phyloP scores from a whole-genome alignment of 2,113 vertebrate species.

The Limnothrissa miodon region DNA sequence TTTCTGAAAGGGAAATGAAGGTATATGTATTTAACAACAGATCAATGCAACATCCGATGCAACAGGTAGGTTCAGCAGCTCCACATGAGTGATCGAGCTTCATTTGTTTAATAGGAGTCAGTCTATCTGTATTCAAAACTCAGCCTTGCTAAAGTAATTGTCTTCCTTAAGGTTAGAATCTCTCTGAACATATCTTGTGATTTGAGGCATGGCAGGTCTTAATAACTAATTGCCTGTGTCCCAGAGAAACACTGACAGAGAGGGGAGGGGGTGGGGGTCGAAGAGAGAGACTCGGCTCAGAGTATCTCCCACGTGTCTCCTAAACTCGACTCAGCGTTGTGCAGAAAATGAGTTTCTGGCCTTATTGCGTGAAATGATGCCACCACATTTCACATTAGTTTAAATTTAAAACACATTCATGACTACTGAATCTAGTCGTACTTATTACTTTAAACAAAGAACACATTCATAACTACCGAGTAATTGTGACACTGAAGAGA shows the following conservation, averaged over 20 bases:
- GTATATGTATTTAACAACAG: not conserved
- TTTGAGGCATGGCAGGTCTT: constrained; percentile 55
- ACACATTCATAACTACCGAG: not conserved
- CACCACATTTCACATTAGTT: not conserved
- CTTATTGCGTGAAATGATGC: not conserved
- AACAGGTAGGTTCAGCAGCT: not conserved
- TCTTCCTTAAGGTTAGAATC: constrained; percentile 59
- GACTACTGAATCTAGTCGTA: not conserved
- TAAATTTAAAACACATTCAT: not conserved
- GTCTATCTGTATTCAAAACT: constrained; percentile 51
- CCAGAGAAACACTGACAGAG: constrained; percentile 3
- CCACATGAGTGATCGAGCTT: not conserved
- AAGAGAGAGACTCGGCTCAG: not conserved
- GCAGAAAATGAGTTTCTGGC: constrained; percentile 35
- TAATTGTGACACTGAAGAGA: not conserved
- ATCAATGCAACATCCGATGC: not conserved
- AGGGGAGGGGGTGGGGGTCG: not conserved
- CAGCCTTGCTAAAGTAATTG: constrained; percentile 58
- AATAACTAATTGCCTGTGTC: constrained; percentile 45
- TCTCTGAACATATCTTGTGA: constrained; percentile 61
- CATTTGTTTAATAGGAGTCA: not conserved
- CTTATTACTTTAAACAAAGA: not conserved
- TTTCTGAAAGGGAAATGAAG: not conserved
- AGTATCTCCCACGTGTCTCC: not conserved
- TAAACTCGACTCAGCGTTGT: constrained; percentile 45